Evolutionary conservation across 2,113 vertebrate genomes (phyloP), one percentile per base, ranked within the genome.

Genomic region (Xyliphius kryptos): DNA sequence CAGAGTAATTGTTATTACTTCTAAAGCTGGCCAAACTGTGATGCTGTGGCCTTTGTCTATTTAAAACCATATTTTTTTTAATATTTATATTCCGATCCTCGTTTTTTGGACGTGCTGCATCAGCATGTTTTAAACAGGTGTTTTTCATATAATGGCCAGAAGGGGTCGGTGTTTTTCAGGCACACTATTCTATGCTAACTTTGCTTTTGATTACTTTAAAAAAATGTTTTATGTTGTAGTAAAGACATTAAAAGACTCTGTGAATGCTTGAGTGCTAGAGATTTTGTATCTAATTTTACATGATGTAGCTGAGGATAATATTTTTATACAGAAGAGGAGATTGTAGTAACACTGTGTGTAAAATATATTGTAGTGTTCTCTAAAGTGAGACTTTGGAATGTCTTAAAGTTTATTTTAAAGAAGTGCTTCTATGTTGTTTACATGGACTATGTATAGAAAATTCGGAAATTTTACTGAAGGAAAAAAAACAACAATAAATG

Each of bases 131-230:
- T 71, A 60, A 69, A 57, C 53, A 56, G 53, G 52, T 56, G 47
- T 60, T n/a, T 8, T 69, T 40, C 21, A 41, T 11, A n/a, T 40
- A 56, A 8, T 71, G 26, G 74, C 80, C 85, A 84, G 77, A 73
- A 87, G 83, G 69, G 76, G 81, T 50, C 83, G 77, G 74, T 77
- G 67, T 78, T 36, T 79, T 67, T 75, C 61, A 81, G 59, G 68
- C 52, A 16, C 67, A 52, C 46, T 50, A 21, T 14, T 0, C 14
- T 62, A 15, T 32, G 12, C 1, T 66, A 14, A 57, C 21, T 19
- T 65, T 36, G 2, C n/a, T 1, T 65, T 56, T 32, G 52, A 41
- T 56, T 49, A 6, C 20, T 9, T n/a, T 56, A 2, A 14, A 21
- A 19, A 36, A 37, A 12, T 41, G 17, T 49, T 15, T 44, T 17